phyloP scores from a whole-genome alignment of 2,113 vertebrate species.

The Danionella cerebrum region DNA sequence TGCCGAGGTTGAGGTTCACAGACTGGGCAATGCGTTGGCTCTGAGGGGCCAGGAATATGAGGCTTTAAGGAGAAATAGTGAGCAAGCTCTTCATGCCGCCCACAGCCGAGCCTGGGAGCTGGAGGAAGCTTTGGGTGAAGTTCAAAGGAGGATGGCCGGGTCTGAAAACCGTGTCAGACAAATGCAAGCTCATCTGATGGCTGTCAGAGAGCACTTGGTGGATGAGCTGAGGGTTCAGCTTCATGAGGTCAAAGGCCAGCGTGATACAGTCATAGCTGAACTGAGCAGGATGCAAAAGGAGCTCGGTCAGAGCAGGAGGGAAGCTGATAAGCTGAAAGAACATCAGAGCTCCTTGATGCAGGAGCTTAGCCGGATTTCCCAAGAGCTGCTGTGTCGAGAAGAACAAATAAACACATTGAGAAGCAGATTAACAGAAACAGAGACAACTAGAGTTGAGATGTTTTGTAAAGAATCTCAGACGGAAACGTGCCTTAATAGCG shows the following conservation, averaged over 20 bases:
- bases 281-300: conserved; percentile 70
- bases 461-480: conserved; percentile 33
- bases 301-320: conserved; percentile 61
- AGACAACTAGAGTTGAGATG: conserved; percentile 50
- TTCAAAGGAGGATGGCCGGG: conserved; percentile 80
- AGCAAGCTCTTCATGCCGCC: conserved; percentile 43
- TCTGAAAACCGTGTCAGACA: conserved; percentile 78
- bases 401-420: conserved; percentile 55
- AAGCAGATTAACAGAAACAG: conserved; percentile 31
- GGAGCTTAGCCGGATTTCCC: conserved; percentile 64
- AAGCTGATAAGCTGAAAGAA: conserved; percentile 62
- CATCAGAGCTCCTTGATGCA: conserved; percentile 61
- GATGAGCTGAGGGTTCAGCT: conserved; percentile 75
- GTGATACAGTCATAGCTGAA: conserved; percentile 67
- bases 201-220: conserved; percentile 66
- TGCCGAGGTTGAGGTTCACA: conserved; percentile 62
- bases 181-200: conserved; percentile 78
- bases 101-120: conserved; percentile 50
- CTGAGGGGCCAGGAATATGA: conserved; percentile 61
- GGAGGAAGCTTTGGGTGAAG: conserved; percentile 76
- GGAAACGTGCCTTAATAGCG: conserved; percentile 51
- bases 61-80: conserved; percentile 53
- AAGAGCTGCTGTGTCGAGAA: conserved; percentile 58
- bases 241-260: conserved; percentile 65
- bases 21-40: conserved; percentile 64